Conservation (phyloP, 2,888 invertebrate genomes). For the Drosophila atripex region DNA sequence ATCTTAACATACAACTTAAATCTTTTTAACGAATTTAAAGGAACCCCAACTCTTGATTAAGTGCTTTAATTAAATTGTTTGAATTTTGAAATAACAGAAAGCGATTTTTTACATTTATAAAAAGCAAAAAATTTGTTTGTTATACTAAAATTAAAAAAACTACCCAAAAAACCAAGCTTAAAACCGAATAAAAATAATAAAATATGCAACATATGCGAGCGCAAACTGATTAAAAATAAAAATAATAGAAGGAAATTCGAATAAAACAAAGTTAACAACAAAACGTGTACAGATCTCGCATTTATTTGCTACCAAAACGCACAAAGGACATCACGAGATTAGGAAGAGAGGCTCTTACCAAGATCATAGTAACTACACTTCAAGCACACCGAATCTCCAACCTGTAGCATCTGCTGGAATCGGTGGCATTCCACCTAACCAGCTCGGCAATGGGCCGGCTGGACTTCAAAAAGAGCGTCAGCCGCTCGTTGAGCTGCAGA, state of each 20-base stretch:
- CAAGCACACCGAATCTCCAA: conserved; percentile 82
- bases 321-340: conserved; percentile 45
- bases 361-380: conserved; percentile 13
- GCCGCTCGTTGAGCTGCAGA: conserved; percentile 76
- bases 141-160: conserved; percentile 49
- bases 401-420: conserved; percentile 81
- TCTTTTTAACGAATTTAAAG: conserved; percentile 75
- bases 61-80: conserved; percentile 76
- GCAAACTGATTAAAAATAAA: conserved; percentile 57
- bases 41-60: conserved; percentile 50
- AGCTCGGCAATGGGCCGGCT: conserved; percentile 83
- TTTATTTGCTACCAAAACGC: conserved; percentile 74
- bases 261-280: conserved; percentile 43
- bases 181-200: conserved; percentile 26
- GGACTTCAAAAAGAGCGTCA: conserved; percentile 82
- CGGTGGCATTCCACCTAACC: conserved; percentile 81
- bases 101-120: conserved; percentile 77
- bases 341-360: background rate
- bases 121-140: conserved; percentile 62
- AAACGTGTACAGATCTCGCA: conserved; percentile 22
- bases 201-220: conserved; percentile 36
- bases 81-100: conserved; percentile 54
- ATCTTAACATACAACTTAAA: conserved; percentile 55
- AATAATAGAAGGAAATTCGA: conserved; percentile 40
- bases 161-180: conserved; percentile 59